Base-by-base conservation (phyloP, 2,888 invertebrate species). In the Tribolium freemani region DNA sequence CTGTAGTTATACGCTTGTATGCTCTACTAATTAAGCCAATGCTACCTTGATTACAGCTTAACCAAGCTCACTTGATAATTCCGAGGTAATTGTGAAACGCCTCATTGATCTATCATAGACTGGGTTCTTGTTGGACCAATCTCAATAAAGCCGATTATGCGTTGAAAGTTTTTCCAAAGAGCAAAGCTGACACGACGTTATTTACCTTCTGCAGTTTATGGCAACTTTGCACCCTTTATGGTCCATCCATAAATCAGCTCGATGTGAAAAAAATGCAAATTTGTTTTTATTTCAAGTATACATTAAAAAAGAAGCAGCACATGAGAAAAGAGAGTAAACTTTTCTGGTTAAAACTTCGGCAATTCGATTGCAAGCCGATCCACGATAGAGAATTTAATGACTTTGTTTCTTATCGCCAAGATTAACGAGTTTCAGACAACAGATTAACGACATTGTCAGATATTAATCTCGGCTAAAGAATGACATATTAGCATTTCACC, bases 261-360 rank as follows among this genome's bases (percentile, higher is more conserved):
- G 44, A 58, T 31, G 57, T 44, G 11, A 8, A 30, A 45, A 54
- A 66, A 54, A 53, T 64, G 51, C 10, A 51, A 56, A 56, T 67
- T 45, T 66, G 16, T 53, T 53, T 66, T 66, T 66, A 54, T 66
- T 53, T 46, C 26, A 46, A 30, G 21, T 58, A 60, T 60, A 51
- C 38, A 51, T 60, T 51, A 51, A 58, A 69, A 16, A 57, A 56
- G 56, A 68, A 58, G 48, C 16, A 50, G 54, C 58, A 51, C 69
- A 58, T 58, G 51, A 58, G 8, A 71, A 66, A 48, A 73, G 70
- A 70, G 64, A 71, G 76, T 74, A 80, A 84, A 84, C 80, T 84
- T 84, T 84, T 84, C 84, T 83, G 84, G 83, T 84, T 84, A 84
- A 84, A 83, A 84, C 79, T 84, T 84, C 77, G 82, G 79, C 83